Evolutionary conservation across 2,888 invertebrate genomes (phyloP).

Genomic region (Bombyx huttoni): DNA sequence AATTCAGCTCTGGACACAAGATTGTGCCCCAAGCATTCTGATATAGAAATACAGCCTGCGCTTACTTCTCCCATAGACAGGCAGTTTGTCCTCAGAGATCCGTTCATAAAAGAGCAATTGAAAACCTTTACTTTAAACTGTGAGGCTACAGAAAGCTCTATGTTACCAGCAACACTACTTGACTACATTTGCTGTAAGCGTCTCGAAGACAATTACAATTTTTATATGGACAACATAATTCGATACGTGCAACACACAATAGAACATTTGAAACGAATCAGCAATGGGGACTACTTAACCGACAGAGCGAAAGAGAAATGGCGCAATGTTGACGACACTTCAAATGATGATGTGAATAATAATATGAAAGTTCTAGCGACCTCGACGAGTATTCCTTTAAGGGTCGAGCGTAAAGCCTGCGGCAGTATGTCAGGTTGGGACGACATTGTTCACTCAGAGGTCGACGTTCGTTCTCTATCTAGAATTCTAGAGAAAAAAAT

Average conservation of each 20-base stretch:
- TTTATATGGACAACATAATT: slow-evolving; percentile 60
- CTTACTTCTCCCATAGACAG: slow-evolving; percentile 9
- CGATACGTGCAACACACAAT: slow-evolving; percentile 50
- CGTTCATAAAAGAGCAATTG: slow-evolving; percentile 37
- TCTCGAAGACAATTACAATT: slow-evolving; percentile 49
- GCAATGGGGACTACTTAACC: slow-evolving; percentile 59
- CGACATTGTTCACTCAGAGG: slow-evolving; percentile 47
- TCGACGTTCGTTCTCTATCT: slow-evolving; percentile 47
- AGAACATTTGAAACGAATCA: slow-evolving; percentile 59
- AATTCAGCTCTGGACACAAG: slow-evolving; percentile 32
- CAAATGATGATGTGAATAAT: slow-evolving; percentile 8
- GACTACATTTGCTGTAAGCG: slow-evolving; percentile 55
- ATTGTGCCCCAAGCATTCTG: slow-evolving; percentile 45
- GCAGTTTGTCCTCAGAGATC: slow-evolving; percentile 35
- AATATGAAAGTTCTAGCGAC: slow-evolving; percentile 34
- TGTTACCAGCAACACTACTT: slow-evolving; percentile 41
- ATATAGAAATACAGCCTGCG: slow-evolving; percentile 25
- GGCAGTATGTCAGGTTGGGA: slow-evolving; percentile 32
- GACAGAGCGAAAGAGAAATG: slow-evolving; percentile 56
- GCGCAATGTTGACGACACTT: slow-evolving; percentile 28
- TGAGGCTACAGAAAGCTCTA: slow-evolving; percentile 17
- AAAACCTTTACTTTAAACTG: slow-evolving; percentile 18
- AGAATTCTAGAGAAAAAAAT: slow-evolving; percentile 55
- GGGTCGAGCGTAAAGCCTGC: slow-evolving; percentile 30
- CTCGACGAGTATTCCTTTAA: slow-evolving; percentile 41